These are phyloP conservation scores for Mesoligia furuncula DNA, from an alignment of 2,888 invertebrate genomes.

Conservation along the genomic window DNA sequence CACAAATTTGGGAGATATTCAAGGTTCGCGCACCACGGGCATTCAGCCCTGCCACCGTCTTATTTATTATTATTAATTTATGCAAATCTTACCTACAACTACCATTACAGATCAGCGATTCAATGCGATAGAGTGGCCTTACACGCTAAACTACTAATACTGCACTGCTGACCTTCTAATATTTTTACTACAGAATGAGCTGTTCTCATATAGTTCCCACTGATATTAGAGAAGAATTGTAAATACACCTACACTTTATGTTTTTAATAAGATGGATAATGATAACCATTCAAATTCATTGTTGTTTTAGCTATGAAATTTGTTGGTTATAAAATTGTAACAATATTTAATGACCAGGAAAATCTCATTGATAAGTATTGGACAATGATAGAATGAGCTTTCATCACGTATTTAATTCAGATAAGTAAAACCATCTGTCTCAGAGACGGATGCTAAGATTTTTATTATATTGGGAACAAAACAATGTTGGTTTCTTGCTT, in stretches of 20 bases:
- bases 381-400: too few relatives aligned
- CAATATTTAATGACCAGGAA: not conserved
- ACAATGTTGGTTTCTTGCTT: slow-evolving; percentile 25
- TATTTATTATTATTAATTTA: too few relatives aligned
- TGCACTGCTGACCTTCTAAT: not conserved
- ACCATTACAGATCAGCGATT: too few relatives aligned
- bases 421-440: too few relatives aligned
- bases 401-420: too few relatives aligned
- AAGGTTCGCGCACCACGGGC: not conserved
- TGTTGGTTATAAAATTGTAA: not conserved
- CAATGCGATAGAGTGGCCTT: too few relatives aligned
- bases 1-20: not conserved
- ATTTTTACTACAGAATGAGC: not conserved
- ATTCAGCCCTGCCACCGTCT: not conserved
- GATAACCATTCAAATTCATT: not conserved
- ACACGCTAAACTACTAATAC: too few relatives aligned
- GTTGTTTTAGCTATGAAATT: not conserved
- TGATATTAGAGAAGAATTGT: not conserved
- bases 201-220: not conserved
- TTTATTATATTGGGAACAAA: not conserved
- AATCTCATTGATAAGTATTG: not conserved
- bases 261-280: not conserved
- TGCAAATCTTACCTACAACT: too few relatives aligned
- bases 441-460: not conserved
- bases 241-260: not conserved